Evolutionary conservation across 2,113 vertebrate species (phyloP), one percentile per base, ranked within the genome.

Genomic region (Macquaria ambigua): DNA sequence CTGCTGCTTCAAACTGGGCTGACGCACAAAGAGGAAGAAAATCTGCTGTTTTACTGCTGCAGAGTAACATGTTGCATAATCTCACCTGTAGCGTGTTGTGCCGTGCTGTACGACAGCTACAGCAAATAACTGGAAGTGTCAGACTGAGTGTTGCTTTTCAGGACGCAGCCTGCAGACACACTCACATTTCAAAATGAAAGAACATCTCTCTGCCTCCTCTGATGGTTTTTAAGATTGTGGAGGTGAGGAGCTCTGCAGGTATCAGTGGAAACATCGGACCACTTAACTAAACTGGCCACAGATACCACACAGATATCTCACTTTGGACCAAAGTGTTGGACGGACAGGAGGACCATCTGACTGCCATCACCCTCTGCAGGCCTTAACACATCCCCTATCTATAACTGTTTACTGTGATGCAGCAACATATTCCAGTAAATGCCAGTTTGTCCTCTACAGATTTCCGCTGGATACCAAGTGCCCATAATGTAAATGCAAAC

Each of bases 11-110:
- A 61, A 74, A 61, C 41, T 20, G 52, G 23, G 9, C 21, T 50
- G 48, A n/a, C 56, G 58, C 63, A 58, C 9, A 4, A 41, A 39
- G 50, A 12, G 41, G 34, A 9, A 18, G 7, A 34, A 70, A 25
- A 80, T 8, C 1, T 3, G 48, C 79, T 28, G 23, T 5, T 89
- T 53, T 72, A 68, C 0, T 77, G 53, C 80, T 53, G 76, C 61
- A 25, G 21, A 68, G 43, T 41, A 7, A 64, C 67, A 64, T 21
- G 9, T 63, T 77, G 69, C 69, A 2, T 81, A 70, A 81, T 9
- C 25, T 70, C 74, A 74, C 21, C 56, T 81, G 81, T 43, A 56
- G 73, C 25, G 15, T 63, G 61, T 16, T 58, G 53, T 16, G 67
- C 48, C 46, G 50, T 18, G 75, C 75, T 28, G n/a, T 16, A 4